Percentiles rank a stretch among this genome's conserved stretches.
Evolutionary conservation across 2,888 invertebrate species (phyloP).

Genomic region (Monochamus alternatus): DNA sequence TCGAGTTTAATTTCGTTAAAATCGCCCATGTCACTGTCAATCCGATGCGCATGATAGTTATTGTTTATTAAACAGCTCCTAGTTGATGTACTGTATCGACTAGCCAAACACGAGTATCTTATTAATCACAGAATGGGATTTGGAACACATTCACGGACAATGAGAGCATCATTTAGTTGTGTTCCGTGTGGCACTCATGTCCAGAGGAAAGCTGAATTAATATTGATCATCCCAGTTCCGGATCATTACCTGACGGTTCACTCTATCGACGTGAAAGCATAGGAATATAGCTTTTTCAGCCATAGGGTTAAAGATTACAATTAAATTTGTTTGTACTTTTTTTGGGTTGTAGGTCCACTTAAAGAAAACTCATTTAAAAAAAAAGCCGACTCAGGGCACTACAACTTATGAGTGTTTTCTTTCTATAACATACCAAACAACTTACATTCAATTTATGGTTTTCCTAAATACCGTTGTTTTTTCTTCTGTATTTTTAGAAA

Average conservation of each 20-base stretch:
- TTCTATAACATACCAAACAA: too few species aligned
- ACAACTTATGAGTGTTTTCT: too few species aligned
- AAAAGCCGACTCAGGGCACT: too few species aligned
- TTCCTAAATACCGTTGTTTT: too few species aligned
- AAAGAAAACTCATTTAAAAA: too few species aligned
- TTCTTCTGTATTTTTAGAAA: too few species aligned
- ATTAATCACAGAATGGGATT: background rate
- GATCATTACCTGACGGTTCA: background rate
- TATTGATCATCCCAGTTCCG: background rate
- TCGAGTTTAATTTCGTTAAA: too few species aligned
- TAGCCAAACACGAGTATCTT: constrained; percentile 3
- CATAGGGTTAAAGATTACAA: too few species aligned
- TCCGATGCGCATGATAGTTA: background rate
- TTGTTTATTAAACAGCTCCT: background rate
- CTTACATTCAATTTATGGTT: too few species aligned
- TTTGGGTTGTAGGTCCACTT: too few species aligned
- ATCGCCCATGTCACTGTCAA: background rate
- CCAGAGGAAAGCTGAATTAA: background rate
- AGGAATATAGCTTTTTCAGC: background rate
- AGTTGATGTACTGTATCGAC: constrained; percentile 1
- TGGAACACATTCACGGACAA: background rate
- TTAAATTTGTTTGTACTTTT: too few species aligned
- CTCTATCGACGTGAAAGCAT: background rate
- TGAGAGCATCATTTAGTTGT: background rate
- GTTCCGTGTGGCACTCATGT: background rate